Base-by-base conservation (phyloP, 2,797 vertebrate genomes). In the Ceyx erithaca region DNA sequence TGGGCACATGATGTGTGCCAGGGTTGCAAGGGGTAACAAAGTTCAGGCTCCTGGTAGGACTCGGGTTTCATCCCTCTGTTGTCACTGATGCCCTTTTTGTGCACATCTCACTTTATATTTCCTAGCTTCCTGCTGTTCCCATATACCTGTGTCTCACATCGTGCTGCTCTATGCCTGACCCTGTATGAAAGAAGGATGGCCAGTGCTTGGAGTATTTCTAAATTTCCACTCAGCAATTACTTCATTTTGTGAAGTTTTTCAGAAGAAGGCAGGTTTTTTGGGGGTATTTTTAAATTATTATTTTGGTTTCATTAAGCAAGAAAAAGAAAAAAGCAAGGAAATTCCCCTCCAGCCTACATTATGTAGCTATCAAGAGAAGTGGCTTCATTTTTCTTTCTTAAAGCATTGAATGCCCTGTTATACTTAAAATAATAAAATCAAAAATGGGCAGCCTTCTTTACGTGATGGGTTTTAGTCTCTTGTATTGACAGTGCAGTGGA, bases 141-240 rank as follows among this genome's bases (percentile, higher is more conserved):
- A 0, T 9, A 0, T 9, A 7, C n/a, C 63, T 52, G 22, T 22
- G 48, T 52, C 40, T 70, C 5, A 0, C 48, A 7, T 17, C 14
- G 2, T 0, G 0, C 33, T 85, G 87, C 87, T 75, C 71, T 0
- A 1, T 9, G 63, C n/a, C 52, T 64, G 33, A 58, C 85, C 73
- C 72, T 25, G 4, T 1, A 0, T 21, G n/a, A 12, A 15, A 59
- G 20, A 33, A 54, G 23, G 10, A 5, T 20, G 22, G 63, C 70
- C 6, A 28, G 10, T 23, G 61, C 59, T 52, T 61, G 35, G 25
- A 48, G 19, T 64, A 46, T 31, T 66, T 81, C 61, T 22, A 6
- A 73, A 48, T 25, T 70, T 61, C 68, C 40, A 31, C 30, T 64
- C 21, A 14, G 46, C 12, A 0, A 26, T 66, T 45, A 37, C 21